Evolutionary conservation across 2,797 vertebrate genomes (phyloP), one percentile per base, ranked within the genome.

Genomic region (Clarias fuscus): DNA sequence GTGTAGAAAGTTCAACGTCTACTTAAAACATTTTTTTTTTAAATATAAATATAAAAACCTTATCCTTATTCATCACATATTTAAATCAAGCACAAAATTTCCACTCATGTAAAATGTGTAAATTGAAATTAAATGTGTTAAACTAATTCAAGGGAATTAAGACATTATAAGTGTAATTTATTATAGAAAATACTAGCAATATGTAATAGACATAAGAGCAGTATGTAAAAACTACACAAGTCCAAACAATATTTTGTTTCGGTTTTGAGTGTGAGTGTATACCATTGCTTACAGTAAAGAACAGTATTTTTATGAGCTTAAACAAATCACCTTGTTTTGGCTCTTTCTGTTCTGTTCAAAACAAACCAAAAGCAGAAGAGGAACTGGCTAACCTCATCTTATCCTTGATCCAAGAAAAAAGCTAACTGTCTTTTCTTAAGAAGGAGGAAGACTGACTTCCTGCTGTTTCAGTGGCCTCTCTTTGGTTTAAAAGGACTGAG

Each of bases 391-490:
- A 27, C 61, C 56, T 40, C 76, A 30, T 64, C 59, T 82, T 40
- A 80, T 87, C 77, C 70, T 76, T 58, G 43, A 80, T 87, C 70
- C 83, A 84, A 56, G 58, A 75, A 64, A 87, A 82, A 82, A 72
- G 40, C 33, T 56, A 53, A 58, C 64, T 61, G 67, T 70, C 27
- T 71, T 81, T 82, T 81, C 68, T 81, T 48, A 59, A 59, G 70
- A 83, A 83, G 82, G 87, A 85, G 81, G 67, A 84, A 88, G 82
- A 90, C 87, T 81, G 67, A 88, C 88, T 91, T 86, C 83, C 82
- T 80, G 70, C 71, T 86, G 76, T 64, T 88, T 77, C 37, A 64
- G 18, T 20, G n/a, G 71, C 59, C 59, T 61, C 48, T 22, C 53
- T 73, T n/a, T 85, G 91, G 88, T 89, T 88, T 90, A 90, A 91